phyloP scores from a whole-genome alignment of 2,113 vertebrate genomes.

The Brienomyrus longianalis region DNA sequence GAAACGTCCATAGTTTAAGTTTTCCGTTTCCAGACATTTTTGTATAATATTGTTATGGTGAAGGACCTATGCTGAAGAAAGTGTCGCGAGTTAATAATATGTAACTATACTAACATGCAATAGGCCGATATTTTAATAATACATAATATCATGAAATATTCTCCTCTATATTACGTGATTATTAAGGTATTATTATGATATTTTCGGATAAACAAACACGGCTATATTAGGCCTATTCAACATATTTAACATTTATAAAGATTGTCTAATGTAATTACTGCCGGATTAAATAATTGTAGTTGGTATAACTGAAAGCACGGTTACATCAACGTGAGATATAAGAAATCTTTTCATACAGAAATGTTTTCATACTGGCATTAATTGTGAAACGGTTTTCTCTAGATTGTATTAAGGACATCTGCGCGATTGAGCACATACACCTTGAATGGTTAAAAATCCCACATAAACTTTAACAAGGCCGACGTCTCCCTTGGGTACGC shows the following conservation, averaged over 20 bases:
- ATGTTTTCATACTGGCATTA: conserved; percentile 41
- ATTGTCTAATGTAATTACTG: background rate
- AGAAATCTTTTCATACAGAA: background rate
- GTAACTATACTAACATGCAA: background rate
- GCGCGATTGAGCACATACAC: conserved; percentile 27
- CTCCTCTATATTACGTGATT: background rate
- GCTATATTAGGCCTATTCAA: background rate
- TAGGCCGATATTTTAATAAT: background rate
- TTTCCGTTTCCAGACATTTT: background rate
- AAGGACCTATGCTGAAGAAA: background rate
- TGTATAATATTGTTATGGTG: background rate
- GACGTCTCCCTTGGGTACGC: conserved; percentile 67
- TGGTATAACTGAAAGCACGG: background rate
- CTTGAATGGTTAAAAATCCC: conserved; percentile 64
- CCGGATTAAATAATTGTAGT: background rate
- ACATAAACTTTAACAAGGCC: conserved; percentile 79
- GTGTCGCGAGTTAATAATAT: background rate
- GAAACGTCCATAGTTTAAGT: background rate
- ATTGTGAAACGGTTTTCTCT: conserved; percentile 28
- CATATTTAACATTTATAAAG: background rate
- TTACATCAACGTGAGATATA: background rate
- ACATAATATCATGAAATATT: background rate
- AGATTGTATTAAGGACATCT: conserved; percentile 21
- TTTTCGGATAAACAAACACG: background rate
- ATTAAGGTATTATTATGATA: background rate